Conservation (phyloP, 1,140 invertebrate genomes). For the Euglossa dilemma region DNA sequence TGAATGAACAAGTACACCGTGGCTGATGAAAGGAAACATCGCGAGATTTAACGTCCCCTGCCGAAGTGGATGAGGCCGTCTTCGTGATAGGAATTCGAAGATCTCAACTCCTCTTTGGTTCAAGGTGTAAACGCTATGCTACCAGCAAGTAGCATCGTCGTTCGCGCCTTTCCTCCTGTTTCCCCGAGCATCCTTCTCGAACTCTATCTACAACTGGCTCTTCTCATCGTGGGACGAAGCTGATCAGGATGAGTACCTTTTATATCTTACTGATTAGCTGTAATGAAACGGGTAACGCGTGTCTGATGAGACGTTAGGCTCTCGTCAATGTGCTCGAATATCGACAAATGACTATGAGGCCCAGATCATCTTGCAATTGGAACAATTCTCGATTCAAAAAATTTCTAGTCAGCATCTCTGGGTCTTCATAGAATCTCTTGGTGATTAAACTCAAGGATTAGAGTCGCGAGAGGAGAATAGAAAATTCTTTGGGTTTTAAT, state of each 20-base stretch:
- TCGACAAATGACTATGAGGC: too few relatives aligned
- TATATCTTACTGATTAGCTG: conserved; percentile 41
- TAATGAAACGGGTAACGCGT: conserved; percentile 13
- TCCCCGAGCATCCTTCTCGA: not conserved
- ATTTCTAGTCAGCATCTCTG: too few relatives aligned
- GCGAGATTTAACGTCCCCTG: not conserved
- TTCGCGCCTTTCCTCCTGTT: not conserved
- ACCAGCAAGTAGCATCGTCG: conserved; percentile 6
- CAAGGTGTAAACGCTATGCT: not conserved
- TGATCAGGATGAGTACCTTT: conserved; percentile 49
- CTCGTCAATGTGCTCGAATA: conserved; percentile 38
- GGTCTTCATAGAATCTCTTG: too few relatives aligned
- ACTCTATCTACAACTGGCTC: not conserved
- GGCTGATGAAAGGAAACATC: not conserved
- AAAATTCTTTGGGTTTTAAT: too few relatives aligned
- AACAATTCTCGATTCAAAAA: too few relatives aligned
- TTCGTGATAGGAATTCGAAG: conserved; percentile 4
- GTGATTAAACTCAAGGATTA: too few relatives aligned
- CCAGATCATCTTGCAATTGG: too few relatives aligned
- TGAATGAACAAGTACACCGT: not conserved
- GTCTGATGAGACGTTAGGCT: not conserved
- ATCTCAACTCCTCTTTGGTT: not conserved
- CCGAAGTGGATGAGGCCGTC: not conserved
- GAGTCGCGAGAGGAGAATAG: too few relatives aligned
- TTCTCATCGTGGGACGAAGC: conserved; percentile 29